phyloP scores from a whole-genome alignment of 2,797 vertebrate species.

The Craterocephalus amniculus region DNA sequence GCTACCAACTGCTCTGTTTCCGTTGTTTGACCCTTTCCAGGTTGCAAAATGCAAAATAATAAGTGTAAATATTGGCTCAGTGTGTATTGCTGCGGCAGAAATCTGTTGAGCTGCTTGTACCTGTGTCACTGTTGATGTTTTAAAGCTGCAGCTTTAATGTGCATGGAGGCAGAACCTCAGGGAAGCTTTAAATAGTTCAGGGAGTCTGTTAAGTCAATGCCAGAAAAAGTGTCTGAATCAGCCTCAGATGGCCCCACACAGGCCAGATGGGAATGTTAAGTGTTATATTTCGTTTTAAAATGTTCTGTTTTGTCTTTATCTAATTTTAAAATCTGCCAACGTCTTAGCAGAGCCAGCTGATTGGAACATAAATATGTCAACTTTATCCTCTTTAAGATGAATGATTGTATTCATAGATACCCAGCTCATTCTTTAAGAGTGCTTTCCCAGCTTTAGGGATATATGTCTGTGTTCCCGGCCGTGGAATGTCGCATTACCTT shows the following conservation, averaged over 20 bases:
- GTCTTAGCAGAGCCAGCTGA: slow-evolving; percentile 52
- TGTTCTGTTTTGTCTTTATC: slow-evolving; percentile 16
- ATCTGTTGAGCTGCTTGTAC: slow-evolving; percentile 4
- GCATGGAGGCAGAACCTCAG: slow-evolving; percentile 25
- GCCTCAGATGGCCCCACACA: slow-evolving; percentile 55
- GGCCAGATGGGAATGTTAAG: slow-evolving; percentile 43
- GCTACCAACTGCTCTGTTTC: background rate
- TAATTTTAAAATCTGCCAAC: slow-evolving; percentile 52
- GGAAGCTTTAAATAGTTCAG: slow-evolving; percentile 64
- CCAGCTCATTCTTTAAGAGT: slow-evolving; percentile 1
- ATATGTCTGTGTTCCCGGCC: slow-evolving; percentile 42
- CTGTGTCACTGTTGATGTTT: slow-evolving; percentile 23
- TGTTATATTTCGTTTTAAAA: slow-evolving; percentile 55
- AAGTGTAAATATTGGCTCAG: background rate
- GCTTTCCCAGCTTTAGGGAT: slow-evolving; percentile 32
- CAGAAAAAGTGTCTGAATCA: slow-evolving; percentile 55
- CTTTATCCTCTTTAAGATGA: slow-evolving; percentile 39
- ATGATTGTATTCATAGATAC: slow-evolving; percentile 43
- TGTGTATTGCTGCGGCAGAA: background rate
- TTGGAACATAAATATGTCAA: slow-evolving; percentile 39
- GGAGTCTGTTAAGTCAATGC: slow-evolving; percentile 41
- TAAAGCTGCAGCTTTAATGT: slow-evolving; percentile 14
- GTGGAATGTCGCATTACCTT: slow-evolving; percentile 73
- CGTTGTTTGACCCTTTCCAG: background rate
- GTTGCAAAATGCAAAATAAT: background rate